phyloP scores from a whole-genome alignment of 2,888 invertebrate species.

The Rotaria macrura region DNA sequence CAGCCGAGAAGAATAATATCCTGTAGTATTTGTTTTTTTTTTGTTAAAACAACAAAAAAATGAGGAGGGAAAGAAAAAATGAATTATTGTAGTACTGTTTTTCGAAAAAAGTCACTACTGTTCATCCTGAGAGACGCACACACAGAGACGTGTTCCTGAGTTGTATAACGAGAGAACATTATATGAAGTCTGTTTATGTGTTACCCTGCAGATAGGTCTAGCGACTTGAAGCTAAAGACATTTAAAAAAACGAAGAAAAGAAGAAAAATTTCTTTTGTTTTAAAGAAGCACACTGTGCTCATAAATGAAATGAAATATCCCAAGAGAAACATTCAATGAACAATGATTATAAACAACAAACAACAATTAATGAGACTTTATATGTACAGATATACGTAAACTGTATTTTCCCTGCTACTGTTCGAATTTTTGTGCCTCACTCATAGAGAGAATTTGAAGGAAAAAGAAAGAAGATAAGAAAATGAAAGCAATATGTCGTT shows the following conservation, averaged over 20 bases:
- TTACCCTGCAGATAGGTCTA: not conserved
- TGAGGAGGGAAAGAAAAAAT: not conserved
- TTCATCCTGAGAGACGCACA: not conserved
- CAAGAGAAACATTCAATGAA: not conserved
- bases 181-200: not conserved
- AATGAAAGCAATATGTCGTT: not conserved
- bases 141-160: not conserved
- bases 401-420: not conserved
- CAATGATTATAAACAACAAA: not conserved
- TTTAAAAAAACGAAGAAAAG: not conserved
- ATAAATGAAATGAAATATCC: not conserved
- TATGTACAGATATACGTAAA: not conserved
- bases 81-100: not conserved
- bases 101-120: slow-evolving; percentile 2
- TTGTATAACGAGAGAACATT: not conserved
- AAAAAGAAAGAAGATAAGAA: not conserved
- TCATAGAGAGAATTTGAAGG: not conserved
- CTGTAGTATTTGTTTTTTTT: not conserved
- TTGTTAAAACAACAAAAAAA: not conserved
- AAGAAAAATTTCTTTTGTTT: not conserved
- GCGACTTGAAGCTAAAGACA: not conserved
- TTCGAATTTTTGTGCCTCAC: not conserved
- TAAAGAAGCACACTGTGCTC: not conserved
- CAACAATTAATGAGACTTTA: not conserved
- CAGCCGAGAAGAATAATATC: not conserved